These are phyloP conservation scores for Prosopocoilus inquinatus DNA, from an alignment of 2,888 invertebrate species.

Conservation along the genomic window DNA sequence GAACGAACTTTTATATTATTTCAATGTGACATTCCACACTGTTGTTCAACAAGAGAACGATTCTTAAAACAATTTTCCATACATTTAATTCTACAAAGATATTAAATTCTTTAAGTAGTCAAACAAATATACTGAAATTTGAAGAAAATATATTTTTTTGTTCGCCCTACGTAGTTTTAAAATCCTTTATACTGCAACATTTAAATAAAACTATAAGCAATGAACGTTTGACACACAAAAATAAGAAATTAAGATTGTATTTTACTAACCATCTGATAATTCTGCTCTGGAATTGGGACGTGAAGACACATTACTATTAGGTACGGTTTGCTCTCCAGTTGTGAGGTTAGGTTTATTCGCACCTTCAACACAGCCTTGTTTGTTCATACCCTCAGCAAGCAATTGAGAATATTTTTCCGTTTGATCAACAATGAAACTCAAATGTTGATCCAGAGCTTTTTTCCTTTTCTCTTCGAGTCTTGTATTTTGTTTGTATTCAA, in stretches of 20 bases:
- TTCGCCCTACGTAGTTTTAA: no score
- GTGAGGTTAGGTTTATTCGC: conserved; percentile 6
- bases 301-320: conserved; percentile 53
- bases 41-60: no score
- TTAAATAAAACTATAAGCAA: no score
- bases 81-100: no score
- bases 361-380: conserved; percentile 40
- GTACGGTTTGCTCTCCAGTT: conserved; percentile 35
- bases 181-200: no score
- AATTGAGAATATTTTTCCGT: conserved; percentile 95
- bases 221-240: no score
- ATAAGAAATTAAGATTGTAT: not conserved
- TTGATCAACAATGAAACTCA: conserved; percentile 97
- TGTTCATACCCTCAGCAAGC: conserved; percentile 82
- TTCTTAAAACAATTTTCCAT: no score
- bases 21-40: no score
- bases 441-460: conserved; percentile 91
- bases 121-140: no score
- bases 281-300: conserved; percentile 48
- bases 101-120: no score
- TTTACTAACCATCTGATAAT: conserved; percentile 54
- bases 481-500: conserved; percentile 90
- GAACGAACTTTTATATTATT: no score
- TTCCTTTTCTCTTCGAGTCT: conserved; percentile 92
- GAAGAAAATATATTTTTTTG: no score